phyloP scores from a whole-genome alignment of 2,797 vertebrate genomes.

The Acipenser oxyrinchus region DNA sequence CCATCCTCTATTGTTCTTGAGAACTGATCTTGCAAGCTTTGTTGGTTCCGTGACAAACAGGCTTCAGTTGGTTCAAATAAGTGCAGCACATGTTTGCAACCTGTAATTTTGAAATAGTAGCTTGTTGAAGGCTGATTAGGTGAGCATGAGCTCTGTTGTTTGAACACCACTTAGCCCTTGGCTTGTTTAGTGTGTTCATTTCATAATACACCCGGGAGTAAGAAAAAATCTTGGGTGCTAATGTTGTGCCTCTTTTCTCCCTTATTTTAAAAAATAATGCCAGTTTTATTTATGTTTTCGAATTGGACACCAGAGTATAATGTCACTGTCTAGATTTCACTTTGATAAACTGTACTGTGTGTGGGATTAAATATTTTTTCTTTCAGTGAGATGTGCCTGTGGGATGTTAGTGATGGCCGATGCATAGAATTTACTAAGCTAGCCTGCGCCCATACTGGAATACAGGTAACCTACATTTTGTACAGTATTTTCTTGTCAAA shows the following conservation, averaged over 20 bases:
- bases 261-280: background rate
- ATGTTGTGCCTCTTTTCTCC: background rate
- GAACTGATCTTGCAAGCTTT: too few species aligned
- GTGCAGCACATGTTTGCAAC: too few species aligned
- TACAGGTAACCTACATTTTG: conserved; percentile 62
- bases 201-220: background rate
- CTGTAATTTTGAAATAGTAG: too few species aligned
- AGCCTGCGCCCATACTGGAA: conserved; percentile 86
- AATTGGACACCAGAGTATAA: background rate
- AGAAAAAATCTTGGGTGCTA: too few species aligned
- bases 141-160: too few species aligned
- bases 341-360: background rate
- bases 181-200: too few species aligned
- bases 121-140: too few species aligned
- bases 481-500: too few species aligned
- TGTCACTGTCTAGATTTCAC: background rate
- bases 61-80: too few species aligned
- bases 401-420: conserved; percentile 89
- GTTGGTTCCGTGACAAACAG: too few species aligned
- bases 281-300: background rate
- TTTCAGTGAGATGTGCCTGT: conserved; percentile 91
- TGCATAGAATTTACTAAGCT: conserved; percentile 96
- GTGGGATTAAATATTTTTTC: background rate
- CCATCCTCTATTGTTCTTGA: too few species aligned
- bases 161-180: too few species aligned